These are phyloP conservation scores for Andrena hattorfiana DNA, from an alignment of 2,888 invertebrate genomes.

Conservation along the genomic window DNA sequence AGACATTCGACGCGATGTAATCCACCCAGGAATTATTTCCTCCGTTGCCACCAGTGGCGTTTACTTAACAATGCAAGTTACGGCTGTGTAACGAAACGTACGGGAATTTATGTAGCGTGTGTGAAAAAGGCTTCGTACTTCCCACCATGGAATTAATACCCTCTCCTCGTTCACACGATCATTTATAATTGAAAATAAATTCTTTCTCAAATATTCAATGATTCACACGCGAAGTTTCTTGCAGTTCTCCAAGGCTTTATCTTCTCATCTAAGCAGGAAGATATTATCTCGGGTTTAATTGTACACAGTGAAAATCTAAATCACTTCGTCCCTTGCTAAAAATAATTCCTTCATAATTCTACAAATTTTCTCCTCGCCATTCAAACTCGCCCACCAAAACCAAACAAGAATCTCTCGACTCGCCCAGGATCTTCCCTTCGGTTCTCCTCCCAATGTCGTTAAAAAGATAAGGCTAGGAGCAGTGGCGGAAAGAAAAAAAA, in stretches of 20 bases:
- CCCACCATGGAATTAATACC: too few relatives aligned
- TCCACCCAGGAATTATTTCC: slow-evolving; percentile 76
- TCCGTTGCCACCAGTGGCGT: slow-evolving; percentile 41
- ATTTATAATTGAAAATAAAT: background rate
- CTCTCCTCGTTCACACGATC: too few relatives aligned
- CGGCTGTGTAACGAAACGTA: background rate
- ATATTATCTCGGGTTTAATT: too few relatives aligned
- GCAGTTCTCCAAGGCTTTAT: too few relatives aligned
- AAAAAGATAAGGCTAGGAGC: slow-evolving; percentile 56
- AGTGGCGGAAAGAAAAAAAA: background rate
- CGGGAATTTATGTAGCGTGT: too few relatives aligned
- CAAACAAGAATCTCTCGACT: slow-evolving; percentile 27
- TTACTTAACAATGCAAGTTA: slow-evolving; percentile 27
- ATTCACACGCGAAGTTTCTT: background rate
- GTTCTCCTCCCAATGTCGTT: slow-evolving; percentile 47
- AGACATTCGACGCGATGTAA: slow-evolving; percentile 76
- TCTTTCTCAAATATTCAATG: background rate
- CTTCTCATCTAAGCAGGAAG: too few relatives aligned
- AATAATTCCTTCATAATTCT: too few relatives aligned
- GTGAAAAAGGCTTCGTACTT: too few relatives aligned
- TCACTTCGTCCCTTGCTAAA: too few relatives aligned
- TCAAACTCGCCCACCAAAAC: background rate
- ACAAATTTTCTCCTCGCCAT: background rate
- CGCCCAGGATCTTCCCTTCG: slow-evolving; percentile 16
- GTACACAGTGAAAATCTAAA: too few relatives aligned